A percentile compares a stretch with the other conserved stretches of the same genome.
phyloP scores from a whole-genome alignment of 2,113 vertebrate species.

The Megaceryle maxima region DNA sequence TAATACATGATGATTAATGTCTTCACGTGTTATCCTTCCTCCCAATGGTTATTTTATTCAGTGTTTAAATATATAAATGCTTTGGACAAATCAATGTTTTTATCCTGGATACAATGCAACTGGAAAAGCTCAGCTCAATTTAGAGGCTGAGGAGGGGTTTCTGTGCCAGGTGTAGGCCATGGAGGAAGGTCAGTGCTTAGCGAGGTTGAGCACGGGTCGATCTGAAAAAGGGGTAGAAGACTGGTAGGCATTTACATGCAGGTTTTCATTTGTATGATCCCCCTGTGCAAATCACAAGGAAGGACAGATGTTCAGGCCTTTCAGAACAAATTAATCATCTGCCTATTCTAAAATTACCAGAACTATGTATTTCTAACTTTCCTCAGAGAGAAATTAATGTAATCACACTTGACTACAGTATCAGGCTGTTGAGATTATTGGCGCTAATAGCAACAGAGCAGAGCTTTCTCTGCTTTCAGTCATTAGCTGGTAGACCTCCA shows the following conservation, averaged over 20 bases:
- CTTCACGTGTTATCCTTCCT: not conserved
- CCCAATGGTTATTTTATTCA: not conserved
- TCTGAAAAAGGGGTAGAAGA: not conserved
- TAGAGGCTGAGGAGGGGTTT: not conserved
- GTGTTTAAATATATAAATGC: not conserved
- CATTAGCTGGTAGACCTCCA: not conserved
- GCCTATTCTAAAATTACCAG: not conserved
- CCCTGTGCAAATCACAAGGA: not conserved
- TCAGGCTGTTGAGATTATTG: not conserved
- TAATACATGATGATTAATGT: not conserved
- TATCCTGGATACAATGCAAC: not conserved
- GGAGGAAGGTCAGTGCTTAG: not conserved
- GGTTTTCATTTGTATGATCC: not conserved
- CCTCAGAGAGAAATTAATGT: not conserved
- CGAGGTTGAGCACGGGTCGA: accelerated
- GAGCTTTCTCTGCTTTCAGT: not conserved
- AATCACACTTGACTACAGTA: not conserved
- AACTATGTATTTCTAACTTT: not conserved
- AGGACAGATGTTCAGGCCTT: accelerated
- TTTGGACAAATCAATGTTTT: not conserved
- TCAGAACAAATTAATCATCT: not conserved
- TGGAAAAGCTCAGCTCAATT: not conserved
- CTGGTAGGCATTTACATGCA: not conserved
- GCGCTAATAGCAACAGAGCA: not conserved
- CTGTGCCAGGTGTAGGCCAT: not conserved